Conservation (phyloP, 2,888 invertebrate species). For the Scaptomyza parva region DNA sequence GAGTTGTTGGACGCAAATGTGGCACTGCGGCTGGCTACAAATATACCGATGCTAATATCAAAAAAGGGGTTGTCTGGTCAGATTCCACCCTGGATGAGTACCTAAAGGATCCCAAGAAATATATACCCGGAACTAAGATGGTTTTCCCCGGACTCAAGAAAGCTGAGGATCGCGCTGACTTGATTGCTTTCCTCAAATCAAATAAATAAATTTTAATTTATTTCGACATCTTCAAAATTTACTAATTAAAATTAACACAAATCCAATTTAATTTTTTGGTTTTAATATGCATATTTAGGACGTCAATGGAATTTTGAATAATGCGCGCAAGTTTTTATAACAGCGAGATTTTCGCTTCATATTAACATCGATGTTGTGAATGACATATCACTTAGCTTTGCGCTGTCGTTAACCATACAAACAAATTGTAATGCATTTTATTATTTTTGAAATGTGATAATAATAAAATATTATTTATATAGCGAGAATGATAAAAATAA, state of each 20-base stretch:
- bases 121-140: slow-evolving; percentile 99
- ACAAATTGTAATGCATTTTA: neutral
- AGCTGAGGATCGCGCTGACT: slow-evolving; percentile 95
- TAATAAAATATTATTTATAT: neutral
- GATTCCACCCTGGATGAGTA: slow-evolving; percentile 97
- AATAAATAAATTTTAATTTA: slow-evolving; percentile 54
- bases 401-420: neutral
- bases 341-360: neutral
- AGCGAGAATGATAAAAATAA: neutral
- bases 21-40: slow-evolving; percentile 95
- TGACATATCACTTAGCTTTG: slow-evolving; percentile 6
- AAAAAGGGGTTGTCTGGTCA: slow-evolving; percentile 97
- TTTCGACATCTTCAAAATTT: neutral
- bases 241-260: neutral
- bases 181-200: slow-evolving; percentile 95
- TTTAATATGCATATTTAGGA: neutral
- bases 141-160: slow-evolving; percentile 99
- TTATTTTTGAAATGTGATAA: neutral
- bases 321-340: neutral
- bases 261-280: too few species aligned
- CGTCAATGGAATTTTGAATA: neutral
- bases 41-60: slow-evolving; percentile 97
- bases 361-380: neutral
- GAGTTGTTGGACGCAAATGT: slow-evolving; percentile 96
- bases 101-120: slow-evolving; percentile 99